Conservation (phyloP, 1,140 invertebrate species). For the Delia radicum region DNA sequence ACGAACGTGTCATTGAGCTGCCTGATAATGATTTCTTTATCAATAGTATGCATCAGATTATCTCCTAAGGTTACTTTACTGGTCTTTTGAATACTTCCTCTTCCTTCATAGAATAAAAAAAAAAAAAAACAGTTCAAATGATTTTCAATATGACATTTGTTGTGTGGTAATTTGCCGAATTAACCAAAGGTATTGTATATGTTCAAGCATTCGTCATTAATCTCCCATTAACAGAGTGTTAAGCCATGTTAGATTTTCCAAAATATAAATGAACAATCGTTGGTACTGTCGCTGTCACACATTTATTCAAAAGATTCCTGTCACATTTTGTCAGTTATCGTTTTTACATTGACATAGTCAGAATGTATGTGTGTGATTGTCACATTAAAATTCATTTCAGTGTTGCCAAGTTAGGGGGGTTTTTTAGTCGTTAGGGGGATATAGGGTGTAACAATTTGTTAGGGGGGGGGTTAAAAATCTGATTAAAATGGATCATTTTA, state of each 20-base stretch:
- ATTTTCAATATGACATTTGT: neutral
- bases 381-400: too few species aligned
- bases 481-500: too few species aligned
- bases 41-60: neutral
- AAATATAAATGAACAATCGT: neutral
- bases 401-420: too few species aligned
- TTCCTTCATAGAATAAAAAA: neutral
- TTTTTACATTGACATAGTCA: too few species aligned
- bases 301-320: neutral
- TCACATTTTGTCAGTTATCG: neutral
- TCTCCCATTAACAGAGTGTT: neutral
- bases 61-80: neutral
- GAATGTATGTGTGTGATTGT: too few species aligned
- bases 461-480: too few species aligned
- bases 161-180: conserved; percentile 13
- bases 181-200: neutral
- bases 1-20: neutral
- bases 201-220: neutral
- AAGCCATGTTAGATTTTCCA: neutral
- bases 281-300: neutral
- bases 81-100: neutral
- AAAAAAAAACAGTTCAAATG: neutral
- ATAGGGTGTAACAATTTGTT: too few species aligned
- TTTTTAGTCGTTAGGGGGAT: too few species aligned
- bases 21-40: neutral